Percentiles rank a stretch among this genome's conserved stretches.
These are phyloP conservation scores for Ciconia nigra DNA, from an alignment of 2,797 vertebrate genomes.

Conservation along the genomic window DNA sequence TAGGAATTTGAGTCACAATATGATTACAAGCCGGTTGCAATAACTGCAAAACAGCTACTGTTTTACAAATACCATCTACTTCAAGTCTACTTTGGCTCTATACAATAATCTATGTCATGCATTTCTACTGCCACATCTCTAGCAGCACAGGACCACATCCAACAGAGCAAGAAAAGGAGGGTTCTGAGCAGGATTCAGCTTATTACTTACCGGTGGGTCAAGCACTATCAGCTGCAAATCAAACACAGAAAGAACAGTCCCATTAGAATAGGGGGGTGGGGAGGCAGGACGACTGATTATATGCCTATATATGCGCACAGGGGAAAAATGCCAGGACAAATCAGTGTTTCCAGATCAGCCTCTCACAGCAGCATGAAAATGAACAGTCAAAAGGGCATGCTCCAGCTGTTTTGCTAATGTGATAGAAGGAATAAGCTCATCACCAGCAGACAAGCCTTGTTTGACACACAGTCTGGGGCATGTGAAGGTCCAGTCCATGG, in stretches of 20 bases:
- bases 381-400: background rate
- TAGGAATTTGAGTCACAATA: background rate
- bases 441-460: background rate
- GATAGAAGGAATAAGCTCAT: background rate
- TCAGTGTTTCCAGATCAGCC: background rate
- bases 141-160: background rate
- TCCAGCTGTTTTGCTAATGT: background rate
- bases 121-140: background rate
- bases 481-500: accelerated
- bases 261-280: background rate
- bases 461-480: background rate
- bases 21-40: background rate
- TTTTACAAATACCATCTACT: background rate
- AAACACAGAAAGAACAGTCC: slow-evolving; percentile 74
- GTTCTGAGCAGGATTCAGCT: background rate
- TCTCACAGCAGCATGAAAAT: background rate
- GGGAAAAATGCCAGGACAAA: background rate
- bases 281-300: background rate
- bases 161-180: background rate
- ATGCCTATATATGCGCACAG: background rate
- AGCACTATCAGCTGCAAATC: slow-evolving; percentile 93
- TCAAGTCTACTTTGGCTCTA: slow-evolving; percentile 4
- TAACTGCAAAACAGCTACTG: background rate
- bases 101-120: background rate
- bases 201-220: slow-evolving; percentile 91